Base-by-base conservation (phyloP, 2,888 invertebrate genomes). In the Parnassius smintheus region DNA sequence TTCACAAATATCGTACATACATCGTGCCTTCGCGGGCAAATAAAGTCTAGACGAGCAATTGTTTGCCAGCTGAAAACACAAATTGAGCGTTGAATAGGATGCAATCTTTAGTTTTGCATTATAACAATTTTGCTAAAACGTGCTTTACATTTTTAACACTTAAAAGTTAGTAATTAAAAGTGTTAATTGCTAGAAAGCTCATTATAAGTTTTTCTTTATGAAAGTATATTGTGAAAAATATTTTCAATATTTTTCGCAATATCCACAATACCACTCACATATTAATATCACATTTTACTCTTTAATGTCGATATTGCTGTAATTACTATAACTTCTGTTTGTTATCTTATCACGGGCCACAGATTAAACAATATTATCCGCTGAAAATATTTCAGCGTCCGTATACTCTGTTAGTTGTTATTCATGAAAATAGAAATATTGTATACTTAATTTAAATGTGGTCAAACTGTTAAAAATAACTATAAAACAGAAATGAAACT, bases 1-100 rank as follows among this genome's bases (percentile, higher is more conserved):
- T 22, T 70, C 11, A 55, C 42, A 13, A 41, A 54, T 56, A 48
- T 73, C 68, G 62, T 65, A 66, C 51, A 66, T 66, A 61, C 62
- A 54, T 70, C 77, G 35, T 4, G 77, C 83, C 83, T 84, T 73
- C 74, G 65, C 61, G 59, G 18, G 56, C 61, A 72, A 68, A 63
- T 59, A 65, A 67, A 63, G 67, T 67, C 69, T 72, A 70, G 66
- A 69, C 67, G 75, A 74, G 71, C 73, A 76, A 75, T 74, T 70
- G 68, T 69, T 70, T 68, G 69, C 73, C 74, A 77, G 69, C 72
- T 72, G 75, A 68, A 67, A 68, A 64, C 56, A 68, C 56, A 61
- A 60, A 62, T 60, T 61, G 44, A 51, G 22, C 35, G 13, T 49
- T 49, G 49, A 9, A 49, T 10, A 18, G 49, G 13, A 49, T 10